Evolutionary conservation across 1,140 invertebrate species (phyloP).

Genomic region (Coenobita brevimanus): DNA sequence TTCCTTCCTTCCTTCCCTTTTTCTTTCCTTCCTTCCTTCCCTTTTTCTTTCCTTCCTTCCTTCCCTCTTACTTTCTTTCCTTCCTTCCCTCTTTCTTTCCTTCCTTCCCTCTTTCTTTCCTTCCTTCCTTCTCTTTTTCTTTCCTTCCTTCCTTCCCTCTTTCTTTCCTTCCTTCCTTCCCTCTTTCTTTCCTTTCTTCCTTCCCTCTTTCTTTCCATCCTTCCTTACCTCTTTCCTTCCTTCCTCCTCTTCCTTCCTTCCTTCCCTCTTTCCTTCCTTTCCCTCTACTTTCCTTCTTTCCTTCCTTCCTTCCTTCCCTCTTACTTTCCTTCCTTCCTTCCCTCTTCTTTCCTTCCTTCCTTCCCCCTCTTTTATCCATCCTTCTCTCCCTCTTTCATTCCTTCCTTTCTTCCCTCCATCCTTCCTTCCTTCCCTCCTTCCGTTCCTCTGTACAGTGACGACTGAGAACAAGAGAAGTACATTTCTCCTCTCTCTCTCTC

Average conservation of each 20-base stretch:
- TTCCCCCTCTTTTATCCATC: too few relatives aligned
- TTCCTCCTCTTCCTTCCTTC: slow-evolving; percentile 7
- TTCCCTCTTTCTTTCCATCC: neutral
- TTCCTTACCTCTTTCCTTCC: neutral
- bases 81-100: neutral
- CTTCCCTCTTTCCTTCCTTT: neutral
- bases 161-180: neutral
- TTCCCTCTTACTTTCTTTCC: neutral
- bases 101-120: neutral
- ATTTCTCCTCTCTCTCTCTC: neutral
- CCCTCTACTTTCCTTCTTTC: neutral
- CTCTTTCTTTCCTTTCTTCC: too few relatives aligned
- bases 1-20: too few relatives aligned
- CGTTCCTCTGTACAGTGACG: neutral
- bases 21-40: neutral
- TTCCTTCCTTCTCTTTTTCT: neutral
- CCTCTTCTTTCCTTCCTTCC: too few relatives aligned
- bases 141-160: neutral
- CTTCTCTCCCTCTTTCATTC: too few relatives aligned
- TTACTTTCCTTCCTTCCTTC: neutral
- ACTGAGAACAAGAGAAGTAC: too few relatives aligned
- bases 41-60: neutral
- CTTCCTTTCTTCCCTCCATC: neutral
- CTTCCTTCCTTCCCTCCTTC: neutral
- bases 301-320: neutral